phyloP scores from a whole-genome alignment of 2,797 vertebrate species.

The Gymnothorax reevesii region DNA sequence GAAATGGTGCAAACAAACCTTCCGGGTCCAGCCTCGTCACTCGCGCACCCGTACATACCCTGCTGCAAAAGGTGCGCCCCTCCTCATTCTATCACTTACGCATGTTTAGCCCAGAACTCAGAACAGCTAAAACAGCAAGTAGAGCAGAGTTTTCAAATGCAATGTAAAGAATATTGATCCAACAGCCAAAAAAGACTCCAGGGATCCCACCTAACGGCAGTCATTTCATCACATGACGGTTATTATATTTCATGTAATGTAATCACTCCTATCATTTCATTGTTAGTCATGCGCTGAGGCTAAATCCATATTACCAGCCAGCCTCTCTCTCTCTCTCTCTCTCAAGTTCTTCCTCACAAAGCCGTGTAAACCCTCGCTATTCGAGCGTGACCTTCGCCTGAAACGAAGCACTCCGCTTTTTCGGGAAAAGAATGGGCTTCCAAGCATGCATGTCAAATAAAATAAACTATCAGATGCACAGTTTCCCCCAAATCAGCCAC shows the following conservation, averaged over 20 bases:
- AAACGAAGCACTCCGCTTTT: background rate
- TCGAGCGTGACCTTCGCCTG: constrained; percentile 2
- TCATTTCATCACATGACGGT: constrained; percentile 2
- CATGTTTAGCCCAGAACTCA: background rate
- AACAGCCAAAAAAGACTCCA: background rate
- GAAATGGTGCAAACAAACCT: constrained; percentile 9
- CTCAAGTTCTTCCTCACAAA: background rate
- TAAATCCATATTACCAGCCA: constrained; percentile 6
- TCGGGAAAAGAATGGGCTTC: background rate
- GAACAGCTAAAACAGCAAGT: background rate
- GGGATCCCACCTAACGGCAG: background rate
- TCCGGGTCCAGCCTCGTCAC: background rate
- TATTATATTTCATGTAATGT: background rate
- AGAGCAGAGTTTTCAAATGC: background rate
- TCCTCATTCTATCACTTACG: background rate
- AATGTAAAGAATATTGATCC: constrained; percentile 1
- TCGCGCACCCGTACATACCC: background rate
- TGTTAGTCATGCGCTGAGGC: background rate
- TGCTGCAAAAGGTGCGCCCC: background rate
- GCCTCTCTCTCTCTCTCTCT: background rate
- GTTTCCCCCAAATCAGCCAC: background rate
- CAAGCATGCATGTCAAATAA: background rate
- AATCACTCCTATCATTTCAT: background rate
- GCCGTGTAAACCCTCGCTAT: background rate
- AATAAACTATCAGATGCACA: background rate